Conservation (phyloP, 2,888 invertebrate genomes). For the Drepanosiphum platanoidis region DNA sequence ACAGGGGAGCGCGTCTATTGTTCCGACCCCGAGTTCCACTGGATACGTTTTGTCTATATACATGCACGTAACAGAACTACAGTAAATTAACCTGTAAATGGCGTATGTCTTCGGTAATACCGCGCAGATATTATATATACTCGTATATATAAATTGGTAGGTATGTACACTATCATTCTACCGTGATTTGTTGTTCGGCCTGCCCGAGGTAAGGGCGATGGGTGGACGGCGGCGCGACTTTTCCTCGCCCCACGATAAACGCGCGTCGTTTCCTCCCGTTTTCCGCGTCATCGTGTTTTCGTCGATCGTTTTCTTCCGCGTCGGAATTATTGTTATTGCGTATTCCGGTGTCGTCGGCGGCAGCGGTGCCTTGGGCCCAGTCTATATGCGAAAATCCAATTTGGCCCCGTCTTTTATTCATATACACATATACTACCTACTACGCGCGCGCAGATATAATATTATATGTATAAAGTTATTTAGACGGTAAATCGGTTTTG, state of each 20-base stretch:
- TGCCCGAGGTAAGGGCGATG: neutral
- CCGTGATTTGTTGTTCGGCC: constrained; percentile 29
- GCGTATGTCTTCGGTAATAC: constrained; percentile 1
- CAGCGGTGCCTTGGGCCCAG: neutral
- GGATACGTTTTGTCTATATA: neutral
- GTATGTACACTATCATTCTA: neutral
- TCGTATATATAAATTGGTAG: neutral
- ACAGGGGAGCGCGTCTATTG: constrained; percentile 42
- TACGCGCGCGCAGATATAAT: neutral
- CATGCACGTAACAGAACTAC: neutral
- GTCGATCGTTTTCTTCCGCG: neutral
- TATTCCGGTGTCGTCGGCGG: neutral
- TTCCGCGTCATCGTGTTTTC: constrained; percentile 7
- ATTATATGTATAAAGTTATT: neutral
- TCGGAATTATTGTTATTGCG: neutral
- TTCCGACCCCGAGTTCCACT: constrained; percentile 21
- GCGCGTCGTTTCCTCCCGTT: neutral
- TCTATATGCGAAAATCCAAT: constrained; percentile 18
- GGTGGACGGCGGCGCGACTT: neutral
- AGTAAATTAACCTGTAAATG: constrained; percentile 48
- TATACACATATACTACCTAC: neutral
- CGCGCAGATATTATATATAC: too few species aligned
- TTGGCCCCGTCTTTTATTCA: neutral
- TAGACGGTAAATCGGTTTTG: constrained; percentile 35
- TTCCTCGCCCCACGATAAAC: neutral